Conservation (phyloP, 2,113 vertebrate genomes). For the Tyto alba region DNA sequence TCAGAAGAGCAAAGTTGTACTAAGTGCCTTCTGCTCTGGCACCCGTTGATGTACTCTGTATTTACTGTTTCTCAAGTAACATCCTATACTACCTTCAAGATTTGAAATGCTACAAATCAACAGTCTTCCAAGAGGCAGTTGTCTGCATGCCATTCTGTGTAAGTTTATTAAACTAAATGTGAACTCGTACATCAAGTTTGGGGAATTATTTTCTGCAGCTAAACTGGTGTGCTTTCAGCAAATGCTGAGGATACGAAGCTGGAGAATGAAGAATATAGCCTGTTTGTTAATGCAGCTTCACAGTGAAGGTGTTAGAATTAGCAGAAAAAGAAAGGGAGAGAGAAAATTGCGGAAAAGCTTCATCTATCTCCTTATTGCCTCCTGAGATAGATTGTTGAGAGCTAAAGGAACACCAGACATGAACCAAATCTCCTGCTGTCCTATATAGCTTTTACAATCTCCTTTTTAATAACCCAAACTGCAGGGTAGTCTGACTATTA, state of each 20-base stretch:
- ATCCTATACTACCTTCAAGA: not conserved
- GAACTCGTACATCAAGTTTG: not conserved
- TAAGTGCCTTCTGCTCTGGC: not conserved
- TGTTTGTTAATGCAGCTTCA: conserved; percentile 64
- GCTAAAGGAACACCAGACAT: conserved; percentile 57
- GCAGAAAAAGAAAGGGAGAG: conserved; percentile 28
- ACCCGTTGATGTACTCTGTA: not conserved
- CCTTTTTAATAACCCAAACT: conserved; percentile 67
- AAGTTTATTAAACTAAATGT: not conserved
- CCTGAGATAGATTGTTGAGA: conserved; percentile 64
- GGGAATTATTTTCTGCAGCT: conserved; percentile 2
- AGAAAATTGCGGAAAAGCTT: conserved; percentile 56
- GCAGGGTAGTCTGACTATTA: conserved; percentile 58
- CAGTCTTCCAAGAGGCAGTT: not conserved
- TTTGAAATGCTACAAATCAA: not conserved
- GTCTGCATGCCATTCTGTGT: not conserved
- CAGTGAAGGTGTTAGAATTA: conserved; percentile 63
- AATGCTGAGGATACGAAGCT: not conserved
- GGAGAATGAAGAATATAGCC: not conserved
- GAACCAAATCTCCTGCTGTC: conserved; percentile 69
- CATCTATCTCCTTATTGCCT: conserved; percentile 70
- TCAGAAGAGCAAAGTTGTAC: not conserved
- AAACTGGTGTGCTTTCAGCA: not conserved
- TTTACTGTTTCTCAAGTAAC: not conserved
- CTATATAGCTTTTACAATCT: conserved; percentile 69